These are phyloP conservation scores for Trinorchestia longiramus DNA, from an alignment of 1,140 invertebrate genomes.

Conservation along the genomic window DNA sequence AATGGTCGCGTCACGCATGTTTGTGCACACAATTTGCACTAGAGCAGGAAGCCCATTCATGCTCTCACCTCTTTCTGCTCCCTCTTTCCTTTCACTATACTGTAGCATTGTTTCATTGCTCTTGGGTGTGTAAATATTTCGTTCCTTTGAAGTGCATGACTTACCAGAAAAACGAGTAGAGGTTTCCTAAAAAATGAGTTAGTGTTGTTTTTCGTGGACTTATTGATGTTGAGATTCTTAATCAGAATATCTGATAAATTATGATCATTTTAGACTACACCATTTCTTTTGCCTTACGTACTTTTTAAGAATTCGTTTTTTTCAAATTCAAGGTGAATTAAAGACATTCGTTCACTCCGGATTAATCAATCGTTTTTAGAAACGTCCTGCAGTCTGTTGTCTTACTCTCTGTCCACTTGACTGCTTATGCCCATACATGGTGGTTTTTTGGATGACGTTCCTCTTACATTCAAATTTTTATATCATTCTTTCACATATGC, in stretches of 20 bases:
- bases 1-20: slow-evolving; percentile 5
- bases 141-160: not conserved
- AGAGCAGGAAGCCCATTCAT: not conserved
- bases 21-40: not conserved
- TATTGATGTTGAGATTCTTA: not conserved
- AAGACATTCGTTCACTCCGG: not conserved
- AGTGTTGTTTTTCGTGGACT: not conserved
- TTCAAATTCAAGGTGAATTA: not conserved
- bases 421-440: not conserved
- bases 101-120: not conserved
- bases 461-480: not conserved
- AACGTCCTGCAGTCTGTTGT: not conserved
- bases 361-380: not conserved
- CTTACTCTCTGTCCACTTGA: not conserved
- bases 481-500: too few relatives aligned
- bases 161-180: not conserved
- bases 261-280: not conserved
- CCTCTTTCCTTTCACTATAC: not conserved
- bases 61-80: not conserved
- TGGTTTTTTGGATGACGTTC: not conserved
- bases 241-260: not conserved
- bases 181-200: not conserved
- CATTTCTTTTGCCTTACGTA: not conserved
- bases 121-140: not conserved
- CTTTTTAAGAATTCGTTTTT: not conserved